Percentiles rank a stretch among this genome's conserved stretches.
Conservation (phyloP, 1,140 invertebrate species). For the Drosophila dunni region DNA sequence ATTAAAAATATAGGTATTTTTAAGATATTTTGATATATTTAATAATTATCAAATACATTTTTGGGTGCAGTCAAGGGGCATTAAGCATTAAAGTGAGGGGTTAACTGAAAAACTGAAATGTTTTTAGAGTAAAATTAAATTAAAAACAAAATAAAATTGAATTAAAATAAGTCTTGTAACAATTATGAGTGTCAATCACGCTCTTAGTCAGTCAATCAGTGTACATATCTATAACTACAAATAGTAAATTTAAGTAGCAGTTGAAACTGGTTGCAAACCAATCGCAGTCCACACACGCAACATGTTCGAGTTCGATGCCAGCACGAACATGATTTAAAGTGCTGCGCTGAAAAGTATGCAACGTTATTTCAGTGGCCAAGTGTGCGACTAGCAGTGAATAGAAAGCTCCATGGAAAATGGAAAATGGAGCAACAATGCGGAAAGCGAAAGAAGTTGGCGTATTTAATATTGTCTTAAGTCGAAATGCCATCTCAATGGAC, state of each 20-base stretch:
- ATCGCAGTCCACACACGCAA: slow-evolving; percentile 26
- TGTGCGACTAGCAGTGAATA: not conserved
- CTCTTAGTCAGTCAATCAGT: no score
- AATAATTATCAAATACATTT: no score
- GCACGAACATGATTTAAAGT: slow-evolving; percentile 1
- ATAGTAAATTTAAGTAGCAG: not conserved
- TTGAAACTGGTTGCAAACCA: not conserved
- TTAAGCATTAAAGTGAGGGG: no score
- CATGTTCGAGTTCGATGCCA: slow-evolving; percentile 29
- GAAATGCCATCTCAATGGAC: slow-evolving; percentile 43
- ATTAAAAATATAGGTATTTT: no score
- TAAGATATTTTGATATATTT: no score
- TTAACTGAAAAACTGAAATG: no score
- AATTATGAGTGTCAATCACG: no score
- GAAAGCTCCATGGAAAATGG: not conserved
- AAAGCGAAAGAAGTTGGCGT: slow-evolving; percentile 16
- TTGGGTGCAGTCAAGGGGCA: no score
- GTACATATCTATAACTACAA: no score
- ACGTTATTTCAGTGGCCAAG: not conserved
- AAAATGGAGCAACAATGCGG: not conserved
- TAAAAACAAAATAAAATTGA: no score
- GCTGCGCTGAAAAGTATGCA: slow-evolving; percentile 20
- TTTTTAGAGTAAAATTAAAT: no score
- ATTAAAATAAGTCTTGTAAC: no score
- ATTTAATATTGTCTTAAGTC: slow-evolving; percentile 45